Conservation (phyloP, 2,113 vertebrate genomes). For the Dissostichus mawsoni region DNA sequence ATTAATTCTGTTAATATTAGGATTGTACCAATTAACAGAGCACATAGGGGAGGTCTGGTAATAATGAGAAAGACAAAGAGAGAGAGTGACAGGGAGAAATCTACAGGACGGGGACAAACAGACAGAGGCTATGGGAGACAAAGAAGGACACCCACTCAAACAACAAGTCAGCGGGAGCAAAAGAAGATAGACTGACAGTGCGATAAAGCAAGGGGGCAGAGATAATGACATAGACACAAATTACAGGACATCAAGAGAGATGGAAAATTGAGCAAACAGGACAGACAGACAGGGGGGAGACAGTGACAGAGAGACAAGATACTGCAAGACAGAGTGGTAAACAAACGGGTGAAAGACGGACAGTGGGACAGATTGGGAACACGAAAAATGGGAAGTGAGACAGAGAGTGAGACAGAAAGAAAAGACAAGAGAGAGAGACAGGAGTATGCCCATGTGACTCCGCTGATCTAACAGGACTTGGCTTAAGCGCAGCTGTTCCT, state of each 20-base stretch:
- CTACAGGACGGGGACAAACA: conserved; percentile 29
- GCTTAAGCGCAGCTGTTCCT: conserved; percentile 85
- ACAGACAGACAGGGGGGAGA: not conserved
- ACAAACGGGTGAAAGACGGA: conserved; percentile 40
- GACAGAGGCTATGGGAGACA: conserved; percentile 8
- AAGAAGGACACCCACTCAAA: conserved; percentile 32
- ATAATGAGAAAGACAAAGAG: conserved; percentile 64
- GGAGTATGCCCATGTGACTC: conserved; percentile 68
- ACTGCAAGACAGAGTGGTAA: conserved; percentile 32
- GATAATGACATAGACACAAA: conserved; percentile 45
- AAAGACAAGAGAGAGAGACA: conserved; percentile 40
- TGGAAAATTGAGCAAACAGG: conserved; percentile 29
- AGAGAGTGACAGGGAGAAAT: conserved; percentile 37
- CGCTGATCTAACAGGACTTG: conserved; percentile 79
- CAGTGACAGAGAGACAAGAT: conserved; percentile 30
- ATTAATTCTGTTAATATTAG: conserved; percentile 75
- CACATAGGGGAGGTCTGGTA: conserved; percentile 66
- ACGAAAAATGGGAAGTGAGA: conserved; percentile 27
- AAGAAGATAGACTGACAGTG: conserved; percentile 27
- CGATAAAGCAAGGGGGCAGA: conserved; percentile 22
- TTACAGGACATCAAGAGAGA: conserved; percentile 50
- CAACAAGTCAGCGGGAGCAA: conserved; percentile 13
- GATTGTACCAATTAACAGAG: conserved; percentile 71
- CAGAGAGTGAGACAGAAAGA: conserved; percentile 35
- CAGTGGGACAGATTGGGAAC: conserved; percentile 32